These are phyloP conservation scores for Mobula hypostoma DNA, from an alignment of 2,113 vertebrate species.

Conservation along the genomic window DNA sequence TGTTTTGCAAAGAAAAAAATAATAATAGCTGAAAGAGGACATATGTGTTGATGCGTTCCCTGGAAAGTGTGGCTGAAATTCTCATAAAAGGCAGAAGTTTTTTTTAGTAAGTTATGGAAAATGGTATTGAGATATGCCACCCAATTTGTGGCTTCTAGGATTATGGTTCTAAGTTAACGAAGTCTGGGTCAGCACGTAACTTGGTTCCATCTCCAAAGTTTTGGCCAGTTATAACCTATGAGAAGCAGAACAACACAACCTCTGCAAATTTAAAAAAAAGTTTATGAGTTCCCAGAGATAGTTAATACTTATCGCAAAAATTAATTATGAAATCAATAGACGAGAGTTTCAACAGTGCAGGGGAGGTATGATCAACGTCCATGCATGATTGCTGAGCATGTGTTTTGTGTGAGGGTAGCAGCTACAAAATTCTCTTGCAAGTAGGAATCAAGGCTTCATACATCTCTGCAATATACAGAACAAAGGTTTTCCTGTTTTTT, in stretches of 20 bases:
- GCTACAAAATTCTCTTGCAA: too few relatives aligned
- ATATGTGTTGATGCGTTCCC: background rate
- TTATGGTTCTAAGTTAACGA: background rate
- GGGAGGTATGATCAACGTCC: too few relatives aligned
- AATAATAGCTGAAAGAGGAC: background rate
- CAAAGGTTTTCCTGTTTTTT: too few relatives aligned
- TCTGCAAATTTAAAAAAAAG: background rate
- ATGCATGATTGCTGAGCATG: too few relatives aligned
- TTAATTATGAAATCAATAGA: background rate
- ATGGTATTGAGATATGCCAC: background rate
- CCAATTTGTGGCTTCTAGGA: background rate
- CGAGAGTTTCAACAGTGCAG: too few relatives aligned
- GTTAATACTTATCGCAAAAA: background rate
- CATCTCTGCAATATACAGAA: too few relatives aligned
- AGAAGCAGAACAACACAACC: background rate
- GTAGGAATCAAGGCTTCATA: too few relatives aligned
- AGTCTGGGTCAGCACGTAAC: background rate
- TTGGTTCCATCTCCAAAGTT: background rate
- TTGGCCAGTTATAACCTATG: background rate
- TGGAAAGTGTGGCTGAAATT: background rate
- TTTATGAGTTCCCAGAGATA: background rate
- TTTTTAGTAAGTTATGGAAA: background rate
- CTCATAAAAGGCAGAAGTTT: background rate
- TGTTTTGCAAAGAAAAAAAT: background rate
- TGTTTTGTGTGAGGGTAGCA: too few relatives aligned